Percentiles rank a stretch among this genome's conserved stretches.
Conservation (phyloP, 1,140 invertebrate species). For the Scaptomyza montana region DNA sequence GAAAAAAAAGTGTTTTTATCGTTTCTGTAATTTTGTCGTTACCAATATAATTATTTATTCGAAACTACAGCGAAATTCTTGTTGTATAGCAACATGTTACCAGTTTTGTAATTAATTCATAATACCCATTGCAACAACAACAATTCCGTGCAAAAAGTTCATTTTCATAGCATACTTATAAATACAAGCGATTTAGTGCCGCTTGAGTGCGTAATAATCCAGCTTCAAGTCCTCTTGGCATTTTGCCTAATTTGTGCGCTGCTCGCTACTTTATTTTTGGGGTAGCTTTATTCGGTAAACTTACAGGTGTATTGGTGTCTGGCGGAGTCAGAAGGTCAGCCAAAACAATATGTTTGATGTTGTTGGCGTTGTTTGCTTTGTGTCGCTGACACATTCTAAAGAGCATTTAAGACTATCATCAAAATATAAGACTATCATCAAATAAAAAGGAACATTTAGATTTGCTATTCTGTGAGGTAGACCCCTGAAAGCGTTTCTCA, state of each 20-base stretch:
- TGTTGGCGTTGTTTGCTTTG: conserved; percentile 14
- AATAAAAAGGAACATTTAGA: no score
- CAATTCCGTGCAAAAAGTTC: conserved; percentile 26
- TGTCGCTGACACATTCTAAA: conserved; percentile 27
- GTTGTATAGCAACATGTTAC: background rate
- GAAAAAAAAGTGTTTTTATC: no score
- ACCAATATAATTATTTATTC: no score
- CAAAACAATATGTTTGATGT: conserved; percentile 39
- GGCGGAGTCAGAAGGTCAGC: conserved; percentile 33
- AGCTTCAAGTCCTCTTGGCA: conserved; percentile 37
- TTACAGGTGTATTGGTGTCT: conserved; percentile 1
- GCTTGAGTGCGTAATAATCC: conserved; percentile 63
- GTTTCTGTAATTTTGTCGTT: no score
- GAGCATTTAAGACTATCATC: no score
- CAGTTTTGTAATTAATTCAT: background rate
- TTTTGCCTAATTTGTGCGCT: conserved; percentile 63
- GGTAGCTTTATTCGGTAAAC: background rate
- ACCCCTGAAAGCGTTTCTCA: no score
- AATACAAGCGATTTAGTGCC: conserved; percentile 64
- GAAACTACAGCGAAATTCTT: background rate
- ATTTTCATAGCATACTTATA: conserved; percentile 41
- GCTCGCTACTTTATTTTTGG: conserved; percentile 10
- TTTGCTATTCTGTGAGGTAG: no score
- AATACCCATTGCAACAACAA: background rate
- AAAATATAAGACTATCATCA: no score